Percentiles rank a stretch among this genome's conserved stretches.
Evolutionary conservation across 2,888 invertebrate species (phyloP).

Genomic region (Acleris literana): DNA sequence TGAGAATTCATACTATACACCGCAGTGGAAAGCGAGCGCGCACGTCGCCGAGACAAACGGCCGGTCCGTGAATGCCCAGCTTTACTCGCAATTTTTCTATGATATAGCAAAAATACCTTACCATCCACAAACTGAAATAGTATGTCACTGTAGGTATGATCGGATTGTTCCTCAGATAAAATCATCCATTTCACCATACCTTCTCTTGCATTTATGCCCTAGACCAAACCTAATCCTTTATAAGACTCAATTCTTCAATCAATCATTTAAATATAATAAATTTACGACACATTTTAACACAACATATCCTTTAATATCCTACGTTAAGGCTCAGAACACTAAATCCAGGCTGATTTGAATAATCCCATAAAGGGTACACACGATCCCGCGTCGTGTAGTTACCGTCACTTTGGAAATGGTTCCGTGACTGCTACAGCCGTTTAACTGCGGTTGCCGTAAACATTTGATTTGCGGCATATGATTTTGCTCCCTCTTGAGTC

Average conservation of each 20-base stretch:
- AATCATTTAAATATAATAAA: too few species aligned
- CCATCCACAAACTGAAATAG: not conserved
- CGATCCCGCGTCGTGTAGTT: not conserved
- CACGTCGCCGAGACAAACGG: too few species aligned
- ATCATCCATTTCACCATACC: too few species aligned
- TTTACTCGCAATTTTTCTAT: not conserved
- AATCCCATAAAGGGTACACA: constrained; percentile 9
- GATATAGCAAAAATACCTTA: not conserved
- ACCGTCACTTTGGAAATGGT: constrained; percentile 1
- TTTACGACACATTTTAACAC: too few species aligned
- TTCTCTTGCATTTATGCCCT: too few species aligned
- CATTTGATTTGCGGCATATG: not conserved
- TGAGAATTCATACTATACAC: too few species aligned
- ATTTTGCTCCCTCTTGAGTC: not conserved
- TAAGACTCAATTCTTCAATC: too few species aligned
- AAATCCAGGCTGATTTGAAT: constrained; percentile 8
- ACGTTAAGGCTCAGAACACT: not conserved
- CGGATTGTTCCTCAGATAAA: too few species aligned
- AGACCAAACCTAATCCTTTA: too few species aligned
- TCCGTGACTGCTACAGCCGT: not conserved
- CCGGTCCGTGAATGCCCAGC: too few species aligned
- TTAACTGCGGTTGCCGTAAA: constrained; percentile 1
- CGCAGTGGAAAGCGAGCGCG: too few species aligned
- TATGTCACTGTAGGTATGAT: too few species aligned
- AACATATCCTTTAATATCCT: not conserved